Base-by-base conservation (phyloP, 2,113 vertebrate genomes). In the Bujurquina vittata region DNA sequence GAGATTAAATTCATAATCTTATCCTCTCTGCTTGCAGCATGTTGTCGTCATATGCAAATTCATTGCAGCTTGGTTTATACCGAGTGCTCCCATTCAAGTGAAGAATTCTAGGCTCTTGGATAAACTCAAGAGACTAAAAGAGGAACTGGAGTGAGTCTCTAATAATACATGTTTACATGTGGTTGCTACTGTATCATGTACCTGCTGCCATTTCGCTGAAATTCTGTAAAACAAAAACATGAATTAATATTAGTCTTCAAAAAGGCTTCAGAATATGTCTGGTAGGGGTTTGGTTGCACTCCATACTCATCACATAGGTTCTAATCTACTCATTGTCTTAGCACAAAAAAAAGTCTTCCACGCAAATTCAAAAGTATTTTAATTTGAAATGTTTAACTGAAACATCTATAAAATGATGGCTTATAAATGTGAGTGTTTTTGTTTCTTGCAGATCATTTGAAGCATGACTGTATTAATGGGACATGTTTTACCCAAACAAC, bases 41-140 rank as follows among this genome's bases (percentile, higher is more conserved):
- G 96, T 96, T 26, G 96, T 97, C 9, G 94, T 99, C 65, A 97
- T 97, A 0, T 96, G 95, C 87, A 99, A 99, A 74, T 96, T 98
- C 78, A 93, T 98, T 0, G 96, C 97, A 2, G 97, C 97, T 81
- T 98, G 98, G 98, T 98, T 97, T 29, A 96, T 99, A 31, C 98
- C 98, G 0, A 96, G 97, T 0, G 89, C 95, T 26, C 97, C 98
- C 1, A 93, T 95, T 80, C 54, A 22, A 0, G 97, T 99, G 10
- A 97, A 97, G 92, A 99, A 99, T 9, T 95, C 96, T 0, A 89
- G 96, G 22, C 95, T 97, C 84, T 1, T 31, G 1, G 72, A 94
- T n/a, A 98, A 97, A 91, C 87, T 95, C 56, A 1, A 4, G 1
- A 75, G 82, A 5, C 94, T 98, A 4, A 77, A 52, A 22, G 40